Conservation (phyloP, 2,797 vertebrate species). For the Sebastes nivosus region DNA sequence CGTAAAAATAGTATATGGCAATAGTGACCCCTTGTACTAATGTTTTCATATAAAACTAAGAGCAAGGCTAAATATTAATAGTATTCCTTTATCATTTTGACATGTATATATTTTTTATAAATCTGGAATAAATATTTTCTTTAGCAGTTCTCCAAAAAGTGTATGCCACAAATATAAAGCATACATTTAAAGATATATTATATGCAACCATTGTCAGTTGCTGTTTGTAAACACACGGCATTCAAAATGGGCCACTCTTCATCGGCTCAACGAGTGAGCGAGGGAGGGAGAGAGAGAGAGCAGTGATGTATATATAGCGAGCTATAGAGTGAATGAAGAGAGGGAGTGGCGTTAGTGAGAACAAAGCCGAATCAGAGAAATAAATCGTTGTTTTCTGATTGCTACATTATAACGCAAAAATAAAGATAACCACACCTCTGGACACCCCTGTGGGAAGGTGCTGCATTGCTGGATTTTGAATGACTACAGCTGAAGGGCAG, state of each 20-base stretch:
- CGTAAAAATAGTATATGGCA: not conserved
- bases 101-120: not conserved
- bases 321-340: not conserved
- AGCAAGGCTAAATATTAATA: not conserved
- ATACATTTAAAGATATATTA: no score
- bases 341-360: not conserved
- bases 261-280: no score
- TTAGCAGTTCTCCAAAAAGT: not conserved
- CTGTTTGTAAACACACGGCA: no score
- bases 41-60: not conserved
- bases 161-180: no score
- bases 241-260: no score
- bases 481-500: no score
- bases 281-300: no score
- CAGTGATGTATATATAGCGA: not conserved
- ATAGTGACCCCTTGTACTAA: not conserved
- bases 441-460: no score
- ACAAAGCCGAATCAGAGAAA: not conserved
- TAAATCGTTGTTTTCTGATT: not conserved
- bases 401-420: fast-evolving
- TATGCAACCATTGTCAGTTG: no score
- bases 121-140: no score
- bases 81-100: not conserved
- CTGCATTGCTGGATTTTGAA: no score
- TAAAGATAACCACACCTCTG: no score